phyloP scores from a whole-genome alignment of 2,797 vertebrate genomes.

The Varecia variegata region DNA sequence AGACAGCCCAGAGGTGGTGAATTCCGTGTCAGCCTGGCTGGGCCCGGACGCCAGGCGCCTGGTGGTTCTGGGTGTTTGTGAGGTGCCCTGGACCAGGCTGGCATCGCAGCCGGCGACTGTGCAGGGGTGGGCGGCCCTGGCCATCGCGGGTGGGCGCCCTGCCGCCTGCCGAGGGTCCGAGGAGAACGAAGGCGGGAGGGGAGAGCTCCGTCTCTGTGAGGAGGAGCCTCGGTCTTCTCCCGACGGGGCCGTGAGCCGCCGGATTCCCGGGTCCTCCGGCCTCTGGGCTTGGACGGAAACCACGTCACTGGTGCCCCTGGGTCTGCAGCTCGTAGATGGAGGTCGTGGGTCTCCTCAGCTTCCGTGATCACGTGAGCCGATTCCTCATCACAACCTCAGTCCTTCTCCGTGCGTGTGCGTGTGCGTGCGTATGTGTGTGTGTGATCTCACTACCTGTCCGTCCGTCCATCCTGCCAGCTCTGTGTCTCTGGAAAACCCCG shows the following conservation, averaged over 20 bases:
- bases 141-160: too few relatives aligned
- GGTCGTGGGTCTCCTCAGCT: not conserved
- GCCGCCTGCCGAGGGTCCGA: too few relatives aligned
- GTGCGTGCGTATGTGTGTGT: not conserved
- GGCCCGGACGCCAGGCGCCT: rapidly evolving
- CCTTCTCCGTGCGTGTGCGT: not conserved
- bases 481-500: not conserved
- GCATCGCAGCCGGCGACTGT: rapidly evolving
- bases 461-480: not conserved
- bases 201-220: not conserved
- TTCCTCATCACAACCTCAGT: too few relatives aligned
- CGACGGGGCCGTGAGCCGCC: not conserved
- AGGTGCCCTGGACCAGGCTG: not conserved
- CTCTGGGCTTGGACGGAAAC: not conserved
- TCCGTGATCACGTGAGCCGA: not conserved
- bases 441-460: not conserved
- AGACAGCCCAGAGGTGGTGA: not conserved
- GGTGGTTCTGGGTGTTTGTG: too few relatives aligned
- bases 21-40: not conserved
- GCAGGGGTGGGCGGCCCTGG: rapidly evolving
- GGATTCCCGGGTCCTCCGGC: rapidly evolving
- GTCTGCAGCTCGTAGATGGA: not conserved
- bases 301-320: not conserved
- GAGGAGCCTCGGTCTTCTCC: not conserved
- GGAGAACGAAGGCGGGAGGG: too few relatives aligned